Evolutionary conservation across 2,888 invertebrate genomes (phyloP).

Genomic region (Thereva nobilitata): DNA sequence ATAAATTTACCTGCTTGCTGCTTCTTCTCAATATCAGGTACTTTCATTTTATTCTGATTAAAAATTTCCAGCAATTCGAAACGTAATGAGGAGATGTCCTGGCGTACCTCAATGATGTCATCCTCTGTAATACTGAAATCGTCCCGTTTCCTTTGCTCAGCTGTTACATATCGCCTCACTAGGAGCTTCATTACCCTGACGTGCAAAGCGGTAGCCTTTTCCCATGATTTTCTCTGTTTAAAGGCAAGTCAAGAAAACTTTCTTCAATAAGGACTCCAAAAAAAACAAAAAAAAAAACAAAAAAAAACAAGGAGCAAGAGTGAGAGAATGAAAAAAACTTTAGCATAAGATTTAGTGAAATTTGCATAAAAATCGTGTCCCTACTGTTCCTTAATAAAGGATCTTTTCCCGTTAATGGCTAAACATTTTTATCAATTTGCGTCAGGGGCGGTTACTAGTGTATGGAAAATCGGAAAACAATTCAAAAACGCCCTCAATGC

Average conservation of each 20-base stretch:
- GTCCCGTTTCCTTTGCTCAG: conserved; percentile 85
- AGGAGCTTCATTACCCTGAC: conserved; percentile 86
- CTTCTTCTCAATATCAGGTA: conserved; percentile 74
- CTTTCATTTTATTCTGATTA: conserved; percentile 83
- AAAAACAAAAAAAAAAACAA: background rate
- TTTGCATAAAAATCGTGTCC: conserved; percentile 27
- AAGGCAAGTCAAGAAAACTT: background rate
- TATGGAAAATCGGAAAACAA: background rate
- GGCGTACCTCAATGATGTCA: conserved; percentile 96
- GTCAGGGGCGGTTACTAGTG: background rate
- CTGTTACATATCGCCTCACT: conserved; percentile 87
- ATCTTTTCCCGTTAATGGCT: conserved; percentile 20
- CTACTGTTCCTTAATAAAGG: conserved; percentile 24
- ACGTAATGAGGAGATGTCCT: conserved; percentile 92
- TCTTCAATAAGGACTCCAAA: background rate
- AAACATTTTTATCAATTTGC: conserved; percentile 30
- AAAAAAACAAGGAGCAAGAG: background rate
- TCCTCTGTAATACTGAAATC: conserved; percentile 94
- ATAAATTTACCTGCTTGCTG: conserved; percentile 46
- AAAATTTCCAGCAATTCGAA: conserved; percentile 93
- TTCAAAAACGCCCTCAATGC: background rate
- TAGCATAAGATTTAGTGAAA: conserved; percentile 11
- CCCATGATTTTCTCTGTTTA: conserved; percentile 70
- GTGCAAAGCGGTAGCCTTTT: conserved; percentile 72
- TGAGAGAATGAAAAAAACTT: conserved; percentile 4